phyloP scores from a whole-genome alignment of 2,888 invertebrate species.

The Clanis bilineata region DNA sequence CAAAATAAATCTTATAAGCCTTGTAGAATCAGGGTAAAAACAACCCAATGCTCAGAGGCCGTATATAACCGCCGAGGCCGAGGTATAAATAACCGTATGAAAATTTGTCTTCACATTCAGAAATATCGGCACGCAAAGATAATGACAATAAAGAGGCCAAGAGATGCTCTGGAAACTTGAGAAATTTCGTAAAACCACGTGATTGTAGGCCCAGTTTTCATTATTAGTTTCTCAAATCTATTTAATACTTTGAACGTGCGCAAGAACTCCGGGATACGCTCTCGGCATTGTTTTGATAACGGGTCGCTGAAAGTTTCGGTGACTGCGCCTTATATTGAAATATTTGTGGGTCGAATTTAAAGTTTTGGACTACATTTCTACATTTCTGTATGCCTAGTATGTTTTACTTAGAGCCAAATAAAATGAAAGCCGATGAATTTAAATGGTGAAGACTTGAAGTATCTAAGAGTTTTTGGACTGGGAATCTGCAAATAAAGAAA shows the following conservation, averaged over 20 bases:
- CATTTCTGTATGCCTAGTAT: not conserved
- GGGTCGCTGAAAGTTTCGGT: not conserved
- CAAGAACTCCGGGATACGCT: conserved; percentile 1
- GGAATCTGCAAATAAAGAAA: conserved; percentile 2
- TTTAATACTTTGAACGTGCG: conserved; percentile 8
- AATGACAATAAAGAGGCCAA: not conserved
- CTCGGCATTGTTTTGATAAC: conserved; percentile 13
- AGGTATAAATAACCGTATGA: no score
- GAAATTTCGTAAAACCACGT: conserved; percentile 8
- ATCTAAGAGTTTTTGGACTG: not conserved
- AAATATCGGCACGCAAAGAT: not conserved
- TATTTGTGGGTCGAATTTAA: conserved; percentile 20
- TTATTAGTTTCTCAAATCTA: not conserved
- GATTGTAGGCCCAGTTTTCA: conserved; percentile 1
- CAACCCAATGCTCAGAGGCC: no score
- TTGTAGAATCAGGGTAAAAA: no score
- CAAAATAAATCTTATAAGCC: no score
- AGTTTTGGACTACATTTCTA: conserved; percentile 16
- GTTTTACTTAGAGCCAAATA: not conserved
- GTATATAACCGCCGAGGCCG: no score
- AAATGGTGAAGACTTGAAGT: not conserved
- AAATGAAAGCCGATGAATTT: not conserved
- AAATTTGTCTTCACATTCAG: no score
- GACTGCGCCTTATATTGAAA: conserved; percentile 3
- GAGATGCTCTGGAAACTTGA: not conserved